Conservation (phyloP, 2,797 vertebrate species). For the Zonotrichia albicollis region DNA sequence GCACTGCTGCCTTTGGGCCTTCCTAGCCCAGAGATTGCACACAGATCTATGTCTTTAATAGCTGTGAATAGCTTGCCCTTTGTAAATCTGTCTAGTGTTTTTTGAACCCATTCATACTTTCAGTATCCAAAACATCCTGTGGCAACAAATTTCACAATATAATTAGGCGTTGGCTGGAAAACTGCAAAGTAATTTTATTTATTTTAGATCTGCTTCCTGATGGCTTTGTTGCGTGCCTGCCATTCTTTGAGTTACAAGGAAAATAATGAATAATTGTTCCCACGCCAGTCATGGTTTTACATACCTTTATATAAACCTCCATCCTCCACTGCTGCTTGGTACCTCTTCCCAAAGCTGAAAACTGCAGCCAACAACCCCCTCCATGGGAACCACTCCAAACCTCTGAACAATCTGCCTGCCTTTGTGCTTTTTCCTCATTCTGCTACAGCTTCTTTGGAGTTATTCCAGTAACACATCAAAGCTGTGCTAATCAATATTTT, state of each 20-base stretch:
- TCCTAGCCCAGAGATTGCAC: background rate
- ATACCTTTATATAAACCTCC: constrained; percentile 32
- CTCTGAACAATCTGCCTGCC: background rate
- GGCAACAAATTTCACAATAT: constrained; percentile 66
- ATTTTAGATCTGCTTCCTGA: constrained; percentile 68
- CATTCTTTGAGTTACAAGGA: constrained; percentile 5
- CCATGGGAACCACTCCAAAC: background rate
- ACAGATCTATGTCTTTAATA: constrained; percentile 9
- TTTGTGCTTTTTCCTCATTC: background rate
- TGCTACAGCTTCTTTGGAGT: background rate
- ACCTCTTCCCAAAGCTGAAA: constrained; percentile 17
- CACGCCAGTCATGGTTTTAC: background rate
- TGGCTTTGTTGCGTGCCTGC: background rate
- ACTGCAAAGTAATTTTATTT: constrained; percentile 63
- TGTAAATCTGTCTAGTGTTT: constrained; percentile 37
- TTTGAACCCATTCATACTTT: constrained; percentile 58
- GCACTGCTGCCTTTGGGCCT: constrained; percentile 41
- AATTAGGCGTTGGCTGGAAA: constrained; percentile 62
- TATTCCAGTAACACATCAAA: background rate
- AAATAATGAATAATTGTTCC: background rate
- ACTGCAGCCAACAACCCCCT: background rate
- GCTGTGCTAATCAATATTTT: background rate
- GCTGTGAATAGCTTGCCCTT: constrained; percentile 18
- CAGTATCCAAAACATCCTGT: constrained; percentile 69
- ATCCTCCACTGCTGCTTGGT: background rate